A percentile compares a stretch with the other conserved stretches of the same genome.
phyloP scores from a whole-genome alignment of 2,888 invertebrate genomes.

The Pantelozetes paolii region DNA sequence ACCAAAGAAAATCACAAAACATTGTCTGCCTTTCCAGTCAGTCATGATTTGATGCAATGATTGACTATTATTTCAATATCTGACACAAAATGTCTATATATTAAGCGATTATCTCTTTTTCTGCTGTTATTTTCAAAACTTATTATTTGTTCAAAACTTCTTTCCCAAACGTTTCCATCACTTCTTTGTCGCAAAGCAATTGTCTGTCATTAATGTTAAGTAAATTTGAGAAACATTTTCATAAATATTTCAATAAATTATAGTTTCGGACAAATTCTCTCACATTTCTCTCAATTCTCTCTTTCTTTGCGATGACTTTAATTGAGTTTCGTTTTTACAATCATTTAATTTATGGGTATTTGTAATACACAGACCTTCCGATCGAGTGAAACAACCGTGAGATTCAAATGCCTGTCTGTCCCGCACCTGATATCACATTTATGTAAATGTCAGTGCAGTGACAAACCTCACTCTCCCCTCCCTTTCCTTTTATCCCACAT shows the following conservation, averaged over 20 bases:
- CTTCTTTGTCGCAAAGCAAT: background rate
- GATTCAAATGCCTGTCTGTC: background rate
- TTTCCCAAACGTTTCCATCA: background rate
- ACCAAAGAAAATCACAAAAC: background rate
- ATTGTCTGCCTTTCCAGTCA: background rate
- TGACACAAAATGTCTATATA: background rate
- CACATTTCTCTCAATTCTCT: slow-evolving; percentile 17
- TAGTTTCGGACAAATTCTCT: background rate
- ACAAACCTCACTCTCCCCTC: background rate
- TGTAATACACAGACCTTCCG: background rate
- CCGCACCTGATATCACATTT: background rate
- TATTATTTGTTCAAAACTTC: background rate
- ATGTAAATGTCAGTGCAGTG: background rate
- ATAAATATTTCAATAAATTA: background rate
- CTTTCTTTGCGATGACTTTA: background rate
- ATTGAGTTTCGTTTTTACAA: background rate
- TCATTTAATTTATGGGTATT: slow-evolving; percentile 14
- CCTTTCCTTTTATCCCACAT: too few relatives aligned
- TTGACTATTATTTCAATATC: slow-evolving; percentile 16
- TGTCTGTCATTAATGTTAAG: slow-evolving; percentile 3
- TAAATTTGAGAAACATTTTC: background rate
- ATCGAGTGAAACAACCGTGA: background rate
- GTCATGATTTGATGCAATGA: background rate
- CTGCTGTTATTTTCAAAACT: background rate
- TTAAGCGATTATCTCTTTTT: slow-evolving; percentile 25